Base-by-base conservation (phyloP, 2,113 vertebrate species). In the Equus przewalskii region DNA sequence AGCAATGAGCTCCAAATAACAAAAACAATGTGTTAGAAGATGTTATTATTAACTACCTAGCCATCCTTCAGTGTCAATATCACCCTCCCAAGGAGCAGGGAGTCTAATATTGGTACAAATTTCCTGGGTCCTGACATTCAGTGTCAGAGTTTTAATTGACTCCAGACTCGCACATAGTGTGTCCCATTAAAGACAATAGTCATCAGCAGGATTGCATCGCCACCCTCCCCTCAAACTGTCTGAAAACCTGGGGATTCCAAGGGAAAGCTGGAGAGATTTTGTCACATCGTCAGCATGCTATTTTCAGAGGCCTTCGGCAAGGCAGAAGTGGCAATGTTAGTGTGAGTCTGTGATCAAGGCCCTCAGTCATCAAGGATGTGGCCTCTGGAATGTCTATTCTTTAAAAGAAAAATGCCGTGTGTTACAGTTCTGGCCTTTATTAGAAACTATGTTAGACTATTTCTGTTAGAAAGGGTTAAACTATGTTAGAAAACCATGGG, bases 21-120 rank as follows among this genome's bases (percentile, higher is more conserved):
- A 96, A 97, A 97, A 86, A 88, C 56, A 70, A 89, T 60, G 86
- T 94, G 89, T 92, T 87, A 95, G 64, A 84, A 94, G 70, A 92
- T 97, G 87, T 97, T 96, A 92, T 98, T 96, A 96, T 97, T 87
- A 96, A 97, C 92, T 96, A 75, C 90, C 92, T 49, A 78, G 96
- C 49, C 56, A 90, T 76, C 94, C 76, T 94, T 88, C 83, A 69
- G 64, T 89, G 93, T 91, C 96, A 94, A 80, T 93, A 75, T 54
- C 70, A 85, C 73, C 84, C 79, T 86, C 94, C 93, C 49, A 22
- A 91, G 92, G 58, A 97, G 75, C 80, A 92, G 70, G 46, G 83
- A 96, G 93, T 85, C 73, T 89, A 86, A 97, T 89, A 44, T 64
- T 86, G 89, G 73, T 89, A 84, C 89, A 90, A 49, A 95, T 84